Evolutionary conservation across 2,797 vertebrate genomes (phyloP), one percentile per base, ranked within the genome.

Genomic region (Crenuchus spilurus): DNA sequence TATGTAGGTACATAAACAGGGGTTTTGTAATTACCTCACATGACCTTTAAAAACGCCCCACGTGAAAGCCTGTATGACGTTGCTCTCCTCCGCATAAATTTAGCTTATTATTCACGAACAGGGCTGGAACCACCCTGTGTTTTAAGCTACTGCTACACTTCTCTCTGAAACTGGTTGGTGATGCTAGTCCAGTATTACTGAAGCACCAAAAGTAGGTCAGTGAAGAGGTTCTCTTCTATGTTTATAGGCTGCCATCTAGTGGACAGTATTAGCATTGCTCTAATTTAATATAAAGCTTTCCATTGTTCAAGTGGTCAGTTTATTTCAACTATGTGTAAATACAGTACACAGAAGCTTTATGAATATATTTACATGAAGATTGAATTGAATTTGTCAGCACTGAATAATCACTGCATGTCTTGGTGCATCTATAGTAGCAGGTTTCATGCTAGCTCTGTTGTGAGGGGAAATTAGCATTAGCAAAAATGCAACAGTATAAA

Each of bases 211-310:
- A 64, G 48, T 78, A 73, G 68, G 72, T 75, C 72, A 75, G 30
- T 26, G 3, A 42, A 9, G 6, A 13, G 46, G 44, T 42, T 24
- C 2, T 20, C 35, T 22, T 11, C 30, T 10, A 8, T 44, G 33
- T 69, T 24, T 55, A 68, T 10, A 69, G 51, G n/a, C 69, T 78
- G 76, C 63, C 79, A 81, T 72, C 79, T 78, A 46, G 60, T 72
- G 76, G 49, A 26, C 30, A 54, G 11, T 11, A 22, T 28, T 30
- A 13, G 39, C 6, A 35, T 10, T 62, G 11, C 22, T 6, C 30
- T 33, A 9, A n/a, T 39, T 41, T 61, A 5, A 62, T 5, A 9
- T 28, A 39, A 9, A 51, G 33, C 10, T 26, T 1, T n/a, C n/a
- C n/a, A n/a, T n/a, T n/a, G n/a, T n/a, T n/a, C 30, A 7, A 24